A percentile compares a stretch with the other conserved stretches of the same genome.
Evolutionary conservation across 53 echinoderm and acorn worm genomes (phyloP).

Genomic region (Paracentrotus lividus): DNA sequence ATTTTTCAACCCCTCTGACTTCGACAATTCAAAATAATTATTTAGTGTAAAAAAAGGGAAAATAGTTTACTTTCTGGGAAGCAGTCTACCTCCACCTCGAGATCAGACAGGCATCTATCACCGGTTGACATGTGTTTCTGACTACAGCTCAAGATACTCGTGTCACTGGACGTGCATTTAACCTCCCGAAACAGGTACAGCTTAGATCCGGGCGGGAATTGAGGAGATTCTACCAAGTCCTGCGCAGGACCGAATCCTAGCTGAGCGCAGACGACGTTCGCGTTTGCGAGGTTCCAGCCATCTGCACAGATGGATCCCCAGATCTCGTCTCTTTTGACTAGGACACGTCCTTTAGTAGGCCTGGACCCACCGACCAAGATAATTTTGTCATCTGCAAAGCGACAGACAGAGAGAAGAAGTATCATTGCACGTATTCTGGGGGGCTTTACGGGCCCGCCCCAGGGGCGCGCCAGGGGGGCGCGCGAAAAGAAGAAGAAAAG

Average conservation of each 20-base stretch:
- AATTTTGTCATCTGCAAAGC: constrained; percentile 26
- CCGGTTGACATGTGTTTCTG: neutral
- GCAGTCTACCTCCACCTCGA: constrained; percentile 24
- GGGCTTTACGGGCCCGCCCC: too few relatives aligned
- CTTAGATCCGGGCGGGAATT: neutral
- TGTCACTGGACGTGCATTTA: neutral
- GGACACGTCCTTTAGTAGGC: constrained; percentile 14
- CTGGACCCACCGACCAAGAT: constrained; percentile 40
- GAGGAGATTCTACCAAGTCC: neutral
- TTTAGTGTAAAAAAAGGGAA: too few relatives aligned
- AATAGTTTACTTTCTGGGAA: constrained; percentile 26
- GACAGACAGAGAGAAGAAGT: too few relatives aligned
- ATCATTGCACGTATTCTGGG: too few relatives aligned
- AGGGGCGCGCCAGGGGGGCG: too few relatives aligned
- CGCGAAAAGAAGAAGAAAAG: too few relatives aligned
- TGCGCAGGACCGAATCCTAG: constrained; percentile 49
- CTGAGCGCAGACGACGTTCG: constrained; percentile 35
- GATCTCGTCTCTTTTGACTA: neutral
- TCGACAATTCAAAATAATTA: neutral
- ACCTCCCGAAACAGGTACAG: constrained; percentile 7
- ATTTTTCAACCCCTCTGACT: too few relatives aligned
- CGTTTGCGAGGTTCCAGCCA: constrained; percentile 23
- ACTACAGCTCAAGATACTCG: neutral
- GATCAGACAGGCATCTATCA: neutral
- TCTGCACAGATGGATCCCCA: constrained; percentile 61